phyloP scores from a whole-genome alignment of 1,140 invertebrate species.

The Heliconius congener region DNA sequence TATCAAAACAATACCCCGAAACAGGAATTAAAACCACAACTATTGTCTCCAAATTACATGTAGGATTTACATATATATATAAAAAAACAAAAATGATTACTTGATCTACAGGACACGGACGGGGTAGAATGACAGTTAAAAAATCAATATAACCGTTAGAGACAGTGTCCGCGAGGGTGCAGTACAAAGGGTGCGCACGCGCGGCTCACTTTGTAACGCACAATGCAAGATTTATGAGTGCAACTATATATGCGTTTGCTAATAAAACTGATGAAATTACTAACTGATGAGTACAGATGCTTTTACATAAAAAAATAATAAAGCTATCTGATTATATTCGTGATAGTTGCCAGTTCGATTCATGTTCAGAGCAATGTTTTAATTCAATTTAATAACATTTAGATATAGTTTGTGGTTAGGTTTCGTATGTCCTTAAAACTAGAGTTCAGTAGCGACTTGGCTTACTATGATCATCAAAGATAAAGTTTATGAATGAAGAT shows the following conservation, averaged over 20 bases:
- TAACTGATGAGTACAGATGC: constrained; percentile 22
- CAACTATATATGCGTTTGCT: constrained; percentile 32
- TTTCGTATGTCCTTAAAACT: neutral
- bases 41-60: neutral
- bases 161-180: constrained; percentile 68
- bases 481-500: neutral
- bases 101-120: constrained; percentile 10
- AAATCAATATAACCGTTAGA: constrained; percentile 76
- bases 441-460: neutral
- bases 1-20: too few species aligned
- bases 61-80: too few species aligned
- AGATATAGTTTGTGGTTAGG: neutral
- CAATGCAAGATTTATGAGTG: constrained; percentile 40
- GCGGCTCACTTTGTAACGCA: constrained; percentile 45
- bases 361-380: neutral
- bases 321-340: neutral
- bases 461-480: too few species aligned
- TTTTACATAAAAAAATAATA: neutral
- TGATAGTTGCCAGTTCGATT: neutral
- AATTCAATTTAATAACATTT: neutral
- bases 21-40: neutral
- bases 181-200: constrained; percentile 65
- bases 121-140: constrained; percentile 70
- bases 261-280: constrained; percentile 38
- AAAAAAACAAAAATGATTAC: neutral